These are phyloP conservation scores for Gobio gobio DNA, from an alignment of 2,113 vertebrate genomes.

Conservation along the genomic window DNA sequence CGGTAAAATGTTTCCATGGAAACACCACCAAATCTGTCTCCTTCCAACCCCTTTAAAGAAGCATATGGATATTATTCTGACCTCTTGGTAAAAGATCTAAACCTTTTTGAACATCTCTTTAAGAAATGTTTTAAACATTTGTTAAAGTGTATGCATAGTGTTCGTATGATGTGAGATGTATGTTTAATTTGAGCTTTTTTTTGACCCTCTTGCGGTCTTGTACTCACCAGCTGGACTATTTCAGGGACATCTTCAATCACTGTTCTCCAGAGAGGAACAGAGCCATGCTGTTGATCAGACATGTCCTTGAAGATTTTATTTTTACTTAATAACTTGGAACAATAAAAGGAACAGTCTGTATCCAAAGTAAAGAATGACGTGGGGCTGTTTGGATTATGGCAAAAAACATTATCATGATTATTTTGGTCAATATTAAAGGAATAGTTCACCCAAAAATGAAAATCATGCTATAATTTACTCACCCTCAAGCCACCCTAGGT, in stretches of 20 bases:
- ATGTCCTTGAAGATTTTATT: constrained; percentile 67
- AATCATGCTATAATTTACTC: too few species aligned
- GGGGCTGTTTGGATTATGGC: neutral
- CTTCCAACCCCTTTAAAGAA: constrained; percentile 41
- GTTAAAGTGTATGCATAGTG: neutral
- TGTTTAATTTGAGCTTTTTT: constrained; percentile 12
- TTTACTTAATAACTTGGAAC: constrained; percentile 63
- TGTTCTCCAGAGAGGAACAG: constrained; percentile 58
- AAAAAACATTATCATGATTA: neutral
- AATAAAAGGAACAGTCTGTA: constrained; percentile 61
- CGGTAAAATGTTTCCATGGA: constrained; percentile 54
- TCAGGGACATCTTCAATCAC: constrained; percentile 66
- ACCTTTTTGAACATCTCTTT: neutral
- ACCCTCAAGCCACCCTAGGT: too few species aligned
- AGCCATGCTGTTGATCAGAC: constrained; percentile 61
- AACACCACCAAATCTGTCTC: constrained; percentile 50
- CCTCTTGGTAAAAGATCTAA: constrained; percentile 25
- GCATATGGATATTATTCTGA: constrained; percentile 17
- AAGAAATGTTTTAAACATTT: neutral
- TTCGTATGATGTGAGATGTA: neutral
- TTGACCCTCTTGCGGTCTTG: constrained; percentile 41
- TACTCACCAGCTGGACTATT: constrained; percentile 62
- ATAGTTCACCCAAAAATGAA: too few species aligned
- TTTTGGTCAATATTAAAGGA: neutral
- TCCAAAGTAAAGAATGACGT: constrained; percentile 46